Conservation (phyloP, 2,797 vertebrate species). For the Pygocentrus nattereri region DNA sequence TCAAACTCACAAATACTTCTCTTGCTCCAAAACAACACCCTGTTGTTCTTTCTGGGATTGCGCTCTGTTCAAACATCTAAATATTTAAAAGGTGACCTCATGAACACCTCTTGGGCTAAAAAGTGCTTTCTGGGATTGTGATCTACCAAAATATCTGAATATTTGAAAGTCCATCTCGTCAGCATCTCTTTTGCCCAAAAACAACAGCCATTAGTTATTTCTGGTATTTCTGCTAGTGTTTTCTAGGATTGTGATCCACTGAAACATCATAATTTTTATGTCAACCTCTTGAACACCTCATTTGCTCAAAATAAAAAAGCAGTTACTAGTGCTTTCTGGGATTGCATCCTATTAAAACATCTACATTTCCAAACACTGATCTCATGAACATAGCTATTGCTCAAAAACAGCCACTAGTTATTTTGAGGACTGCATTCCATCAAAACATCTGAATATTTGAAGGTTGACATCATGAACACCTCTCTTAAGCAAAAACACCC, state of each 20-base stretch:
- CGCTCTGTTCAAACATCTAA: not conserved
- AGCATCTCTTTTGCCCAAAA: too few relatives aligned
- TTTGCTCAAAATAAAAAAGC: not conserved
- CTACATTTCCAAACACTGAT: not conserved
- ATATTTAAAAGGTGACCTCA: not conserved
- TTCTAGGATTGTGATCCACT: not conserved
- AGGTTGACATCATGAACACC: not conserved
- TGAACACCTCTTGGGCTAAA: not conserved
- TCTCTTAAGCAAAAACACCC: too few relatives aligned
- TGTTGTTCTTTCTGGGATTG: not conserved
- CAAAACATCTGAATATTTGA: not conserved
- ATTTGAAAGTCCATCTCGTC: not conserved
- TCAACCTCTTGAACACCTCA: not conserved
- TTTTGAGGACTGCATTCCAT: too few relatives aligned
- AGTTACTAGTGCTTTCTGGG: not conserved
- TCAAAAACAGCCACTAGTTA: not conserved
- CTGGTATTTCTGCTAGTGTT: not conserved
- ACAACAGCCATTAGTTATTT: too few relatives aligned
- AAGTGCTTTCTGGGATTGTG: too few relatives aligned
- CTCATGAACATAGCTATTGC: too few relatives aligned
- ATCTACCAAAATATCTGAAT: not conserved
- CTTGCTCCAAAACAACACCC: not conserved
- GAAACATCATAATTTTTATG: not conserved
- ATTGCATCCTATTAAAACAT: too few relatives aligned
- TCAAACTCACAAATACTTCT: not conserved